Evolutionary conservation across 2,113 vertebrate genomes (phyloP).

Genomic region (Zapornia atra): DNA sequence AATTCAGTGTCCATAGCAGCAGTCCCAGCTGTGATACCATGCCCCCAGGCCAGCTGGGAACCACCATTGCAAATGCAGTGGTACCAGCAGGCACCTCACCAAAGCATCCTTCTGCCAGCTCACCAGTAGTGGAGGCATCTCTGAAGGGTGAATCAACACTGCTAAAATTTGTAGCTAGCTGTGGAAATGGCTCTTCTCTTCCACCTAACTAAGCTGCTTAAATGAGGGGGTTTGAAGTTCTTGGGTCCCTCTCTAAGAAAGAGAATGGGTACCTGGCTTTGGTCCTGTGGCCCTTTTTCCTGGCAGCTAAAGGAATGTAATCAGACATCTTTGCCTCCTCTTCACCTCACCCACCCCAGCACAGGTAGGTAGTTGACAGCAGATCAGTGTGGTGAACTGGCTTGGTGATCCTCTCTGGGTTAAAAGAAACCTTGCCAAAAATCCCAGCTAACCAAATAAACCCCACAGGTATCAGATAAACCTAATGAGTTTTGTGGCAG

Average conservation of each 20-base stretch:
- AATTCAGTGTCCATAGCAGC: background rate
- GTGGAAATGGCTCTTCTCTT: background rate
- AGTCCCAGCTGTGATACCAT: background rate
- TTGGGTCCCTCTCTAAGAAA: background rate
- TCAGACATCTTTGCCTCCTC: background rate
- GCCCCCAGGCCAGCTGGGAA: background rate
- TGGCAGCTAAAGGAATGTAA: background rate
- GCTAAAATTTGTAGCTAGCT: background rate
- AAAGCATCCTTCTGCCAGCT: background rate
- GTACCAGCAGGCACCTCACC: background rate
- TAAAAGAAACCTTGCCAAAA: background rate
- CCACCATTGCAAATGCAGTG: background rate
- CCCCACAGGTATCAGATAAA: background rate
- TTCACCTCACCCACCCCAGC: background rate
- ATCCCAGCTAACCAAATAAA: background rate
- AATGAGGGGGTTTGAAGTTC: background rate
- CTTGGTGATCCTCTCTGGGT: background rate
- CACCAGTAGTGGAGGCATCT: background rate
- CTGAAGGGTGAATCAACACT: background rate
- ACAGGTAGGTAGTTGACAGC: background rate
- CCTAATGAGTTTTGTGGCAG: background rate
- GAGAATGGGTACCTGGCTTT: background rate
- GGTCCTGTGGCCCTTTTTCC: background rate
- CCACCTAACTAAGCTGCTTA: background rate
- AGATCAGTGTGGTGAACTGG: background rate